Percentiles rank a stretch among this genome's conserved stretches.
Conservation (phyloP, 2,113 vertebrate species). For the Eptatretus burgeri region DNA sequence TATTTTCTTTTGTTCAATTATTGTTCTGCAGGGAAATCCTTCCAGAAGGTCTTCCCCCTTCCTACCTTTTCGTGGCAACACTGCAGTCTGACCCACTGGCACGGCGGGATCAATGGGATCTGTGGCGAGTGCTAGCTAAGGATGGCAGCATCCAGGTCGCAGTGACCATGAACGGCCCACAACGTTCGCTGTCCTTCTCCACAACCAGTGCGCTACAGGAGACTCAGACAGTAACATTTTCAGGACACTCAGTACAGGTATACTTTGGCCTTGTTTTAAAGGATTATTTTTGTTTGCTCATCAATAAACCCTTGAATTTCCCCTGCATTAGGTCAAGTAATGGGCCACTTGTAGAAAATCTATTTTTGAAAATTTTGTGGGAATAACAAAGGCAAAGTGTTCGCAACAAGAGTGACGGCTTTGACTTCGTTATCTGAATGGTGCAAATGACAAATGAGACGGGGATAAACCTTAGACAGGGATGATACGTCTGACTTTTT, state of each 20-base stretch:
- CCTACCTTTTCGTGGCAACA: conserved; percentile 79
- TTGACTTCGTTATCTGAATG: background rate
- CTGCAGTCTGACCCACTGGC: conserved; percentile 50
- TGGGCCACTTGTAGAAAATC: background rate
- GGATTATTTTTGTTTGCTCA: background rate
- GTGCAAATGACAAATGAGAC: too few species aligned
- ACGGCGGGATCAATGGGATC: conserved; percentile 52
- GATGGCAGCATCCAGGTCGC: conserved; percentile 59
- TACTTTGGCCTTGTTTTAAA: conserved; percentile 7
- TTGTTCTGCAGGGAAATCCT: conserved; percentile 33
- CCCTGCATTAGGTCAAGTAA: background rate
- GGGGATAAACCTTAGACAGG: too few species aligned
- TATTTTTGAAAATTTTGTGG: background rate
- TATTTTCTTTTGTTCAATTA: too few species aligned
- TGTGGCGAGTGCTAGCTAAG: conserved; percentile 56
- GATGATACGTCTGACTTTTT: too few species aligned
- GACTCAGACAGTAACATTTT: conserved; percentile 41
- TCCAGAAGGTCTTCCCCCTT: conserved; percentile 77
- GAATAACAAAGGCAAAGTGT: background rate
- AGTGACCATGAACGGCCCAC: conserved; percentile 45
- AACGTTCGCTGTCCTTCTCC: conserved; percentile 41
- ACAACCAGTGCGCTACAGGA: conserved; percentile 43
- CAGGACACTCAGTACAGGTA: conserved; percentile 33
- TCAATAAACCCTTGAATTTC: background rate
- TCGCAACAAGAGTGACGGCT: background rate